phyloP scores from a whole-genome alignment of 2,113 vertebrate genomes.

The Prietella phreatophila region DNA sequence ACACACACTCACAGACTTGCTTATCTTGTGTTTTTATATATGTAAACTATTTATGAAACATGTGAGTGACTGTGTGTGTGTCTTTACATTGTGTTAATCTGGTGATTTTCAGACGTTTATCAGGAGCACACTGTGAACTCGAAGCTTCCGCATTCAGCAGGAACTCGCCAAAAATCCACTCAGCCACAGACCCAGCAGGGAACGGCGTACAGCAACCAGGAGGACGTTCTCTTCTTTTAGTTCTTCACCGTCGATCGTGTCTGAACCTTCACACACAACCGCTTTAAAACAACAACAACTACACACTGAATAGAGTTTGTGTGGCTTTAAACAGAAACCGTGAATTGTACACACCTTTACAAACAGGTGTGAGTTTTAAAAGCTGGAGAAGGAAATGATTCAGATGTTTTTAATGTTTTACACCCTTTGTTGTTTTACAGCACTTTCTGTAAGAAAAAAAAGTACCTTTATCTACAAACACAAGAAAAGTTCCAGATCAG shows the following conservation, averaged over 20 bases:
- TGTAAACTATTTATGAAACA: neutral
- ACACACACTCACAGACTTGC: neutral
- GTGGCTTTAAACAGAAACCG: neutral
- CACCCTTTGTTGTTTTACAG: neutral
- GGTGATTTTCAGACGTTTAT: constrained; percentile 56
- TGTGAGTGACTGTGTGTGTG: neutral
- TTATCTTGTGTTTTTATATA: too few relatives aligned
- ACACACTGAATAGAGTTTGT: neutral
- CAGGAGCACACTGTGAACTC: constrained; percentile 36
- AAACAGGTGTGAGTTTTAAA: neutral
- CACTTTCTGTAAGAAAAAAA: neutral
- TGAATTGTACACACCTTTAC: neutral
- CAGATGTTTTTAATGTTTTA: neutral
- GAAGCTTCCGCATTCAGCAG: constrained; percentile 50
- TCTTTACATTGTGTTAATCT: neutral
- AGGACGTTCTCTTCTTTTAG: constrained; percentile 64
- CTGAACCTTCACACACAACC: neutral
- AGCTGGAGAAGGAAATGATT: neutral
- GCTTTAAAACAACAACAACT: too few relatives aligned
- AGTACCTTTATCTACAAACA: neutral
- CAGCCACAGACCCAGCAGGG: constrained; percentile 57
- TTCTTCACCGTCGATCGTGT: too few relatives aligned
- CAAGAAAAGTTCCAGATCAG: neutral
- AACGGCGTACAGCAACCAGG: constrained; percentile 45
- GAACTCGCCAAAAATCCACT: constrained; percentile 13